These are phyloP conservation scores for Paraescarpia echinospica DNA, from an alignment of 1,140 invertebrate genomes.

Conservation along the genomic window DNA sequence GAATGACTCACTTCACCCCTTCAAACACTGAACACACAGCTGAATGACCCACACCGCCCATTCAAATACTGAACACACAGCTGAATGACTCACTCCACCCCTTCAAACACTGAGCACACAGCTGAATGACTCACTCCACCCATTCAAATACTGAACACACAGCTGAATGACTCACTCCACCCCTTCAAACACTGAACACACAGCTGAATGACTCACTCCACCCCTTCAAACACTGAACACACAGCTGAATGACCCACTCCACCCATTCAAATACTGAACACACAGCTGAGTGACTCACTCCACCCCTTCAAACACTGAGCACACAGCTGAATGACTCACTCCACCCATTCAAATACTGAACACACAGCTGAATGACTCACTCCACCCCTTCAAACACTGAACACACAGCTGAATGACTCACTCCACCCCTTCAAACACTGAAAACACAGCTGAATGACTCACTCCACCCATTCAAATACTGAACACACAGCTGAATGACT, in stretches of 20 bases:
- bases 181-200: conserved; percentile 57
- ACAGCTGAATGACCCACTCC: conserved; percentile 62
- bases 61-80: conserved; percentile 37
- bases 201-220: conserved; percentile 65
- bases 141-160: conserved; percentile 57
- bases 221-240: conserved; percentile 61
- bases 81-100: conserved; percentile 69
- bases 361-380: conserved; percentile 55
- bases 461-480: conserved; percentile 67
- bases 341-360: conserved; percentile 65
- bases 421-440: conserved; percentile 67
- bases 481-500: conserved; percentile 56
- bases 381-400: conserved; percentile 67
- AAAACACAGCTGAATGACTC: conserved; percentile 55
- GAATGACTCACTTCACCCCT: conserved; percentile 71
- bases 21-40: conserved; percentile 32
- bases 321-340: conserved; percentile 60
- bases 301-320: conserved; percentile 63
- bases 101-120: conserved; percentile 49
- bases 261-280: conserved; percentile 63
- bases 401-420: conserved; percentile 55
- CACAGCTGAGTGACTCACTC: conserved; percentile 63
- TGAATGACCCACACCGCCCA: conserved; percentile 70
- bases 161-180: conserved; percentile 67
- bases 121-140: conserved; percentile 67